Evolutionary conservation across 2,113 vertebrate genomes (phyloP).

Genomic region (Tychaedon coryphoeus): DNA sequence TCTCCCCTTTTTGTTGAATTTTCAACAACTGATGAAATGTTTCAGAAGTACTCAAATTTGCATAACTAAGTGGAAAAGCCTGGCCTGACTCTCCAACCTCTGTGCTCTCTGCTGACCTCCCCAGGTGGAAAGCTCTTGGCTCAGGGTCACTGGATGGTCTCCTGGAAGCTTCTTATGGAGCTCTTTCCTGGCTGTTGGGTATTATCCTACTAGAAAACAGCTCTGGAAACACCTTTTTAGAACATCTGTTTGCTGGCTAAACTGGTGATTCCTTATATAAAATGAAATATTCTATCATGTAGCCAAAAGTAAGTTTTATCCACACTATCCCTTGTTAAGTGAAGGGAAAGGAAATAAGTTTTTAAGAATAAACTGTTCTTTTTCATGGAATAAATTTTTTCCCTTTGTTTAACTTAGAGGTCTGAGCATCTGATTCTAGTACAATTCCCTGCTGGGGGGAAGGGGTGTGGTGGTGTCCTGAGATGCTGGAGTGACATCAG

Average conservation of each 20-base stretch:
- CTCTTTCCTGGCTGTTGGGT: background rate
- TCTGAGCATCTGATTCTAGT: background rate
- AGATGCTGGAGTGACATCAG: background rate
- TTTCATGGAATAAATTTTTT: conserved; percentile 33
- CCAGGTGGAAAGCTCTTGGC: background rate
- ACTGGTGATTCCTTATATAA: background rate
- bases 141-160: background rate
- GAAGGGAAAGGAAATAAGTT: background rate
- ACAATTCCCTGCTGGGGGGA: background rate
- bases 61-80: background rate
- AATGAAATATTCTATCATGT: background rate
- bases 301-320: background rate
- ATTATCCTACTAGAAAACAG: background rate
- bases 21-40: background rate
- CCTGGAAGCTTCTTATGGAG: background rate
- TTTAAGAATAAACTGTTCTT: background rate
- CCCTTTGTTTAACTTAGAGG: background rate
- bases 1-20: background rate
- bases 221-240: background rate
- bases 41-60: background rate
- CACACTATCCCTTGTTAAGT: background rate
- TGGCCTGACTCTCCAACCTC: background rate
- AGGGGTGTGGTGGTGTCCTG: background rate
- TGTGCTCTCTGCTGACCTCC: background rate
- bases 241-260: background rate